Conservation (phyloP, 92 coral and sea anemone species). For the Palythoa heliodiscus region DNA sequence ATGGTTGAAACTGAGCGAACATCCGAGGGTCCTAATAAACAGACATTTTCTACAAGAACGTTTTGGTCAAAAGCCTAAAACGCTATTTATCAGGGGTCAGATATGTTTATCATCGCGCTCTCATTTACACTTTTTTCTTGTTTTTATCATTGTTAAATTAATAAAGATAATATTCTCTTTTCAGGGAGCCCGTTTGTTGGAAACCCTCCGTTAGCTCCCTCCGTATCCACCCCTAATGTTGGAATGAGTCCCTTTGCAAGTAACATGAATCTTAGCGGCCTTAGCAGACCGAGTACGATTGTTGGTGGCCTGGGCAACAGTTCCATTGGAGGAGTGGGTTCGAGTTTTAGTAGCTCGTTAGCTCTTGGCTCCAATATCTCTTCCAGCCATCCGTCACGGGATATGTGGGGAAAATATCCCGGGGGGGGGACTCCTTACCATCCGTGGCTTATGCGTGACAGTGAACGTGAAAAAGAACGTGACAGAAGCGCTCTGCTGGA, state of each 20-base stretch:
- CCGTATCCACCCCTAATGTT: conserved; percentile 64
- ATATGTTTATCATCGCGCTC: too few species aligned
- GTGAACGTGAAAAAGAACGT: conserved; percentile 70
- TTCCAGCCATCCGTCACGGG: conserved; percentile 53
- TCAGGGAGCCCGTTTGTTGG: conserved; percentile 46
- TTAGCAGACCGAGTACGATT: conserved; percentile 60
- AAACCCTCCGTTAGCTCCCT: conserved; percentile 54
- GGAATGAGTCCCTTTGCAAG: conserved; percentile 52
- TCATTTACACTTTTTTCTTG: too few species aligned
- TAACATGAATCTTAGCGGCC: conserved; percentile 43
- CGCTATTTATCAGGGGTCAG: too few species aligned
- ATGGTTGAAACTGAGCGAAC: neutral
- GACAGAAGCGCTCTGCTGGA: conserved; percentile 51
- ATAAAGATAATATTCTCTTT: neutral
- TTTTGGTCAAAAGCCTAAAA: too few species aligned
- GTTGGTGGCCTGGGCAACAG: conserved; percentile 65
- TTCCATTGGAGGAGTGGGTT: conserved; percentile 64
- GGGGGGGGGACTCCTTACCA: conserved; percentile 59
- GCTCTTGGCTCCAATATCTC: conserved; percentile 65
- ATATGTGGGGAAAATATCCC: conserved; percentile 71
- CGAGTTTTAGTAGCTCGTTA: conserved; percentile 52
- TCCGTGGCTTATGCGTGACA: conserved; percentile 80
- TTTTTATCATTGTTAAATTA: neutral
- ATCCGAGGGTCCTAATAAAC: too few species aligned
- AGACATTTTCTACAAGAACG: too few species aligned